These are phyloP conservation scores for Agrochola lychnidis DNA, from an alignment of 2,888 invertebrate genomes.

Conservation along the genomic window DNA sequence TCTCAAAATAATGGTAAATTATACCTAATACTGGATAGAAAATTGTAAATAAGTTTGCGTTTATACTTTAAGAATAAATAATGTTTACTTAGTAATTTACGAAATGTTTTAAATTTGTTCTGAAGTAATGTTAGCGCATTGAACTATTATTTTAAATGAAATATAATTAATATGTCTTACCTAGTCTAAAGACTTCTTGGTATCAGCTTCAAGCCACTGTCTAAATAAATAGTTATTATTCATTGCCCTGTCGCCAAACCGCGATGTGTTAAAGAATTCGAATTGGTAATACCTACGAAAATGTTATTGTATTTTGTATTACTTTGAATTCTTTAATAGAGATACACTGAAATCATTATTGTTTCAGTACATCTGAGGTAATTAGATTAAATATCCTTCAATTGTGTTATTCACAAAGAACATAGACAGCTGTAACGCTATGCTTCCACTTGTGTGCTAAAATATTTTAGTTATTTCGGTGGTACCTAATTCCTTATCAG, in stretches of 20 bases:
- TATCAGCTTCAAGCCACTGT: constrained; percentile 17
- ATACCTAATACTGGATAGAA: constrained; percentile 38
- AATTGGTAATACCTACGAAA: neutral
- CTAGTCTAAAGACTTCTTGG: constrained; percentile 15
- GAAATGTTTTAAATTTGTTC: constrained; percentile 39
- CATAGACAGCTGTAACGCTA: neutral
- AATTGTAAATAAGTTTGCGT: constrained; percentile 60
- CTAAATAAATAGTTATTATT: neutral
- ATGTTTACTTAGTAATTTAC: constrained; percentile 35
- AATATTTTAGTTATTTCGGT: constrained; percentile 9
- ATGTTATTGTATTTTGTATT: neutral
- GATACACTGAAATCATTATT: too few relatives aligned
- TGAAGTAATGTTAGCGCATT: constrained; percentile 12
- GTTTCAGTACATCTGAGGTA: neutral
- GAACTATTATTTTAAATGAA: constrained; percentile 29
- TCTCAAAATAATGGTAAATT: constrained; percentile 57
- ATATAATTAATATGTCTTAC: constrained; percentile 19
- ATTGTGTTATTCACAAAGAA: neutral
- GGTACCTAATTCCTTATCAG: neutral
- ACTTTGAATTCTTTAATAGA: neutral
- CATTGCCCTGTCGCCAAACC: neutral
- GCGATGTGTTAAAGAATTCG: neutral
- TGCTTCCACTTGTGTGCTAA: neutral
- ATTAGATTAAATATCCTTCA: neutral
- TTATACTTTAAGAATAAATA: constrained; percentile 23